These are phyloP conservation scores for Eremophila alpestris DNA, from an alignment of 2,797 vertebrate genomes.

Conservation along the genomic window DNA sequence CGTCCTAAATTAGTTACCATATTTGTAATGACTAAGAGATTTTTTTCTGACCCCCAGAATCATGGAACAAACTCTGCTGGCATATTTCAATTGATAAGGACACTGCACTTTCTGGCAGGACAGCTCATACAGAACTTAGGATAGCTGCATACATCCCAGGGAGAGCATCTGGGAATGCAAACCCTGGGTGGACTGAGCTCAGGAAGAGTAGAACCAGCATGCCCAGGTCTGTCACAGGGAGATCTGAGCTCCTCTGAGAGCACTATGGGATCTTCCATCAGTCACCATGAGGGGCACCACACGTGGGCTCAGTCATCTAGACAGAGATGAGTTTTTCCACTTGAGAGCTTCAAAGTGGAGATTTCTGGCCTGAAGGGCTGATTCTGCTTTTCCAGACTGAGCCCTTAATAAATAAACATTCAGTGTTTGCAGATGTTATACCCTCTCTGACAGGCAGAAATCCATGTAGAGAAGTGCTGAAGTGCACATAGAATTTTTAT, in stretches of 20 bases:
- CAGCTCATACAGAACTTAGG: background rate
- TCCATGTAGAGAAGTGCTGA: background rate
- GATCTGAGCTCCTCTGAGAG: background rate
- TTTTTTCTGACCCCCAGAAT: background rate
- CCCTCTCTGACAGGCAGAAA: background rate
- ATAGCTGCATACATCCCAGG: background rate
- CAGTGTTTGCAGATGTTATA: background rate
- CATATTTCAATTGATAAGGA: background rate
- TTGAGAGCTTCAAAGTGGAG: background rate
- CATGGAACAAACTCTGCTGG: background rate
- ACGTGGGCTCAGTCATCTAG: background rate
- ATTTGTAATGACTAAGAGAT: background rate
- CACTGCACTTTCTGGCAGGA: background rate
- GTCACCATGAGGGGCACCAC: background rate
- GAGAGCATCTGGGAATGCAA: background rate
- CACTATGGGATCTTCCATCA: background rate
- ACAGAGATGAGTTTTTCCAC: background rate
- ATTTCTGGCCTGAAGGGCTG: background rate
- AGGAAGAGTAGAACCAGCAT: background rate
- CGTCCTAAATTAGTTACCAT: background rate
- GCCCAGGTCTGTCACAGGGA: accelerated
- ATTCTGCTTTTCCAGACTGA: background rate
- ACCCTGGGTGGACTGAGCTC: background rate
- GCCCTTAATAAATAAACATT: conserved; percentile 15
- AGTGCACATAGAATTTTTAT: background rate